These are phyloP conservation scores for Melanostigma gelatinosum DNA, from an alignment of 2,113 vertebrate genomes.

Conservation along the genomic window DNA sequence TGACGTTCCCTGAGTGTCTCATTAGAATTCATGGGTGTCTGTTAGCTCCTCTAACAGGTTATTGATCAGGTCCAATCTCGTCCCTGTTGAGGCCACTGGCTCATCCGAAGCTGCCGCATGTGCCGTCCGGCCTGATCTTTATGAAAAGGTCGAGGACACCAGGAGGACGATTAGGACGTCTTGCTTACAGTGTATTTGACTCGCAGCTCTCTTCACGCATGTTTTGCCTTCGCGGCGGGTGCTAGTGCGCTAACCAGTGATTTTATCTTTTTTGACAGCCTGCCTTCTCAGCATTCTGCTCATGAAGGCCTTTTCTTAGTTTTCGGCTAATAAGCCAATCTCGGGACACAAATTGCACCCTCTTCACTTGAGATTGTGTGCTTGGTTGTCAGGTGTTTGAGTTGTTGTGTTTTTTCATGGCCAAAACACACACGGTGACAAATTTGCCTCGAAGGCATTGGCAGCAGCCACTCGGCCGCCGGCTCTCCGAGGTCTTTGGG, in stretches of 20 bases:
- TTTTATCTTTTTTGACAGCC: slow-evolving; percentile 40
- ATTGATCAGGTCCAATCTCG: slow-evolving; percentile 72
- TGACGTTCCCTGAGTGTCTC: slow-evolving; percentile 53
- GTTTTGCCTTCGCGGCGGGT: neutral
- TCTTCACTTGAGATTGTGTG: neutral
- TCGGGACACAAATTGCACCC: slow-evolving; percentile 18
- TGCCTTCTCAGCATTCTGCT: slow-evolving; percentile 44
- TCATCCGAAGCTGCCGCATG: slow-evolving; percentile 21
- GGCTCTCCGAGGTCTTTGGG: slow-evolving; percentile 27
- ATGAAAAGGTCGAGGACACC: slow-evolving; percentile 44
- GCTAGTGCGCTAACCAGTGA: slow-evolving; percentile 17
- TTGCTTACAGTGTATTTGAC: slow-evolving; percentile 24
- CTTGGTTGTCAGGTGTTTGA: slow-evolving; percentile 22
- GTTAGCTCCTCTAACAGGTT: slow-evolving; percentile 75
- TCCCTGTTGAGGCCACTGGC: slow-evolving; percentile 51
- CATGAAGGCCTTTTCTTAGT: slow-evolving; percentile 30
- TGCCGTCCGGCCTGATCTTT: slow-evolving; percentile 31
- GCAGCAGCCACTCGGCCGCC: slow-evolving; percentile 10
- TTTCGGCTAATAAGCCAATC: slow-evolving; percentile 49
- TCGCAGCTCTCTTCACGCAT: slow-evolving; percentile 18
- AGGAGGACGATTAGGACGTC: slow-evolving; percentile 15
- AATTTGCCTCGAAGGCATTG: slow-evolving; percentile 25
- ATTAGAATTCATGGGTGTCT: slow-evolving; percentile 76
- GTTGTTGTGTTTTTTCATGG: neutral
- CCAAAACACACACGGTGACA: neutral